Conservation (phyloP, 2,113 vertebrate genomes). For the Psammodynastes pulverulentus region DNA sequence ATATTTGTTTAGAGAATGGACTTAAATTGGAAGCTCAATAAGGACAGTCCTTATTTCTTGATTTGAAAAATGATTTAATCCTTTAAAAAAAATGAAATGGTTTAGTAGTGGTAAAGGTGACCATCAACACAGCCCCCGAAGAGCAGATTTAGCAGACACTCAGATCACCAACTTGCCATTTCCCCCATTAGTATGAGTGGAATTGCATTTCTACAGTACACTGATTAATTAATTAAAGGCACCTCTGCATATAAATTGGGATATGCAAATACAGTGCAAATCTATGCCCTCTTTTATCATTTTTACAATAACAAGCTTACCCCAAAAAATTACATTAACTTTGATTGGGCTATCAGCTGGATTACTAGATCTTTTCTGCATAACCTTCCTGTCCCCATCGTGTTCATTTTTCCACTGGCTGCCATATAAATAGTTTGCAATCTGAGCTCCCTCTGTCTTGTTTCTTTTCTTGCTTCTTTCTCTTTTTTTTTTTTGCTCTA, state of each 20-base stretch:
- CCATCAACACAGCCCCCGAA: neutral
- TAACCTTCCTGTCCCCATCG: slow-evolving; percentile 16
- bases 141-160: neutral
- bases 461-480: slow-evolving; percentile 18
- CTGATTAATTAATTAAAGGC: neutral
- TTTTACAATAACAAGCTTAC: neutral
- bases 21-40: neutral
- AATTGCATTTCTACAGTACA: neutral
- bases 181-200: neutral
- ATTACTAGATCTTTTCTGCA: slow-evolving; percentile 16
- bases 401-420: slow-evolving; percentile 41
- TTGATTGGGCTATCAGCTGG: neutral
- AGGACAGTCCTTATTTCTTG: neutral
- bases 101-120: neutral
- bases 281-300: neutral
- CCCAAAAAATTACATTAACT: neutral
- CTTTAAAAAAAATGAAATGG: neutral
- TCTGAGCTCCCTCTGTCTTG: slow-evolving; percentile 51
- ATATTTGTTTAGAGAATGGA: neutral
- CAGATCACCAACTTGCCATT: neutral
- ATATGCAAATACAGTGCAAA: neutral
- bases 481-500: neutral
- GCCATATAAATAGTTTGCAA: slow-evolving; percentile 51
- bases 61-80: neutral
- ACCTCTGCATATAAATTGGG: neutral